phyloP scores from a whole-genome alignment of 1,140 invertebrate genomes.

The Pomacea maculata region DNA sequence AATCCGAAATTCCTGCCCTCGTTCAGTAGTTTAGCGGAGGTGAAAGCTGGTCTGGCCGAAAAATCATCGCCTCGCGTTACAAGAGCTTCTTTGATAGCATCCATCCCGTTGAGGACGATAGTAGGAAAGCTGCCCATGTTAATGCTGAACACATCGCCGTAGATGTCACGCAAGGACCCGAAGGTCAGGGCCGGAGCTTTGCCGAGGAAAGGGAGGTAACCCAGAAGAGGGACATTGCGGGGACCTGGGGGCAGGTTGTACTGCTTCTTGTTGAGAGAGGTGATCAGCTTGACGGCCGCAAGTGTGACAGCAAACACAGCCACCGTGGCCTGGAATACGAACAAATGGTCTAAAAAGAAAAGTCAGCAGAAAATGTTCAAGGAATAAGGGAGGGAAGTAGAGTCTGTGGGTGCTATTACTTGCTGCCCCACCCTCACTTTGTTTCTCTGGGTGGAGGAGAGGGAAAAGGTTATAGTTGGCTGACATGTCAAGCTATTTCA shows the following conservation, averaged over 20 bases:
- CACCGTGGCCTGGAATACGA: not conserved
- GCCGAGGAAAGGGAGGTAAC: constrained; percentile 42
- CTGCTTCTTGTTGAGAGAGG: not conserved
- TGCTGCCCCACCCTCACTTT: too few species aligned
- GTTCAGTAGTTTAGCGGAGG: constrained; percentile 17
- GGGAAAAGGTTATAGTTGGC: too few species aligned
- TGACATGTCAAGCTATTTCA: too few species aligned
- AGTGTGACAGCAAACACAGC: not conserved
- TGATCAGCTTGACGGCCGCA: not conserved
- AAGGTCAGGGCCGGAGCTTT: constrained; percentile 25
- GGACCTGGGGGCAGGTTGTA: constrained; percentile 40
- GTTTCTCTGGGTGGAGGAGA: too few species aligned
- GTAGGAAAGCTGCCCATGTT: constrained; percentile 36
- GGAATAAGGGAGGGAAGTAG: too few species aligned
- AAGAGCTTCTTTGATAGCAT: constrained; percentile 33
- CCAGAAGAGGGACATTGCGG: constrained; percentile 43
- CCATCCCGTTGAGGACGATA: constrained; percentile 37
- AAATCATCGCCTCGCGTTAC: constrained; percentile 32
- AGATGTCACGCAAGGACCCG: constrained; percentile 16
- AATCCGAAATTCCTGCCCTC: constrained; percentile 23
- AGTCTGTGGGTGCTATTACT: too few species aligned
- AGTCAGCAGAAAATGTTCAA: too few species aligned
- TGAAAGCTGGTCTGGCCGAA: constrained; percentile 36
- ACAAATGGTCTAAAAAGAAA: too few species aligned
- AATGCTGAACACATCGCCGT: constrained; percentile 42